phyloP scores from a whole-genome alignment of 1,140 invertebrate species.

The Dryas iulia region DNA sequence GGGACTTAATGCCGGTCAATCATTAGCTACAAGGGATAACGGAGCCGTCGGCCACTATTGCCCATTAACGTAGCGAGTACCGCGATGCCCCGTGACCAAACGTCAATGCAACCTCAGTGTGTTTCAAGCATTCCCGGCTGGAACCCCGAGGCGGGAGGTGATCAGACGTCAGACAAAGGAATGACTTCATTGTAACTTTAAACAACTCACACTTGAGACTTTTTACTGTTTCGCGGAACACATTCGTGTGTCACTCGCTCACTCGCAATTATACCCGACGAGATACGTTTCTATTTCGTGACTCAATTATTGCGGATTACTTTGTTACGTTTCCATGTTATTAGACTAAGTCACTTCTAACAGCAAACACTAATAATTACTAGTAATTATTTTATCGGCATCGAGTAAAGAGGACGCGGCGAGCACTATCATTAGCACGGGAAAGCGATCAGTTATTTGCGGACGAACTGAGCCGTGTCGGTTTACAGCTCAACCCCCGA shows the following conservation, averaged over 20 bases:
- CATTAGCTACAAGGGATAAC: conserved; percentile 77
- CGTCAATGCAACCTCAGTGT: conserved; percentile 68
- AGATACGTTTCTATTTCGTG: not conserved
- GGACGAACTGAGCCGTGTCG: conserved; percentile 59
- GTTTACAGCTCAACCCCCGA: conserved; percentile 75
- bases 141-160: conserved; percentile 48
- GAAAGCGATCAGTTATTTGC: conserved; percentile 76
- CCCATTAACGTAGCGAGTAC: conserved; percentile 60
- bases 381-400: conserved; percentile 38
- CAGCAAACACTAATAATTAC: conserved; percentile 57
- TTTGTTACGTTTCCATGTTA: conserved; percentile 13
- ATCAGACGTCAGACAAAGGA: conserved; percentile 54
- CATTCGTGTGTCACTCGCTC: not conserved
- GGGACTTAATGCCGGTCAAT: conserved; percentile 76
- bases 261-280: not conserved
- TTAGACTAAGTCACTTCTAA: conserved; percentile 6
- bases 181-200: conserved; percentile 71
- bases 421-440: conserved; percentile 74
- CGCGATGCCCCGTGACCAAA: conserved; percentile 76
- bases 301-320: not conserved
- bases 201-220: conserved; percentile 37
- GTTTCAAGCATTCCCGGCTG: conserved; percentile 41
- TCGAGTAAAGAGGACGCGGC: conserved; percentile 29
- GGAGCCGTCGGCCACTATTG: conserved; percentile 55
- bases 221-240: conserved; percentile 22